A percentile compares a stretch with the other conserved stretches of the same genome.
Evolutionary conservation across 2,888 invertebrate species (phyloP).

Genomic region (Habroteleia sp.): DNA sequence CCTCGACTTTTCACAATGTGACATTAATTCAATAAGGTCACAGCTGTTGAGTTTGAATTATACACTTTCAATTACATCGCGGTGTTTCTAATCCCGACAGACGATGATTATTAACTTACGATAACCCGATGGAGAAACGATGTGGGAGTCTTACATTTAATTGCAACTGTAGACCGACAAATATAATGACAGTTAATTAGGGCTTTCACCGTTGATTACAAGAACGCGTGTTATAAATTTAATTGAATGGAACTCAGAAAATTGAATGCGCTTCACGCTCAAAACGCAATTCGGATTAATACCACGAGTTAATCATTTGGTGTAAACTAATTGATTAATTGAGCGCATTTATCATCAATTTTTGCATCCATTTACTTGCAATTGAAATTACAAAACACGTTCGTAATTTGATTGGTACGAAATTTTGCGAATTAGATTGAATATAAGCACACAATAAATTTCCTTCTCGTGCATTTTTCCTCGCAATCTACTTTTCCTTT

Average conservation of each 20-base stretch:
- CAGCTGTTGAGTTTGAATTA: background rate
- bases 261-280: constrained; percentile 3
- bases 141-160: constrained; percentile 32
- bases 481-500: constrained; percentile 20
- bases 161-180: constrained; percentile 23
- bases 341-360: too few species aligned
- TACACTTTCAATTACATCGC: constrained; percentile 32
- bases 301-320: constrained; percentile 9
- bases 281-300: constrained; percentile 1
- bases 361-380: too few species aligned
- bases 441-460: background rate
- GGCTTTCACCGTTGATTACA: constrained; percentile 30
- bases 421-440: too few species aligned
- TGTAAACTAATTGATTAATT: constrained; percentile 21
- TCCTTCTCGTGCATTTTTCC: constrained; percentile 14
- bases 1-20: background rate
- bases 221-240: constrained; percentile 33
- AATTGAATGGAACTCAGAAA: constrained; percentile 30
- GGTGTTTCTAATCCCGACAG: constrained; percentile 5
- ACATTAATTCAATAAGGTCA: constrained; percentile 13
- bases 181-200: constrained; percentile 43
- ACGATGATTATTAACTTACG: constrained; percentile 18
- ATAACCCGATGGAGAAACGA: constrained; percentile 12
- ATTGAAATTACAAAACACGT: too few species aligned
- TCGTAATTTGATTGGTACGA: too few species aligned